Evolutionary conservation across 1,140 invertebrate genomes (phyloP).

Genomic region (Scylla paramamosain): DNA sequence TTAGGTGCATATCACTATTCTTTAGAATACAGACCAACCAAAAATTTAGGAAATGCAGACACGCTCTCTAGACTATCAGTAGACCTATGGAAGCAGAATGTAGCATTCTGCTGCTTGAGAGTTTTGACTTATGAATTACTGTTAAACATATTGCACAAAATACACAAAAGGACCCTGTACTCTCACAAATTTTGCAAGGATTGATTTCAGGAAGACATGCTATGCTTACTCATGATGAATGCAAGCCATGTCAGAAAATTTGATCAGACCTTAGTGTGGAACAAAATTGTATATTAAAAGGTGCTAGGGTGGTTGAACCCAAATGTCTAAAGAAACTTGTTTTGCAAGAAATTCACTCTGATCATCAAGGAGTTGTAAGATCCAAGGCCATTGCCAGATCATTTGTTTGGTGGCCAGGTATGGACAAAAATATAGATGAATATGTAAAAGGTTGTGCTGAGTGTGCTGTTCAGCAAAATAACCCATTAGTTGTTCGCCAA

Average conservation of each 20-base stretch:
- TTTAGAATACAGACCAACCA: conserved; percentile 36
- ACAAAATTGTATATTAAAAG: no score
- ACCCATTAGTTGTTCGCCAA: not conserved
- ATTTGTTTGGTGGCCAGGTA: conserved; percentile 46
- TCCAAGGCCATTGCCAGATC: conserved; percentile 16
- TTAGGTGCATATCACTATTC: conserved; percentile 32
- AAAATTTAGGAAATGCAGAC: not conserved
- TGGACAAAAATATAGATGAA: conserved; percentile 49
- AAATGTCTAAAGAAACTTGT: not conserved
- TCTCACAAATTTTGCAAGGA: not conserved
- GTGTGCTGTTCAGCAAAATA: not conserved
- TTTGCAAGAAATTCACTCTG: conserved; percentile 25
- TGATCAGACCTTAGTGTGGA: no score
- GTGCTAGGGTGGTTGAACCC: conserved; percentile 36
- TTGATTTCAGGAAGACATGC: not conserved
- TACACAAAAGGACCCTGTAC: not conserved
- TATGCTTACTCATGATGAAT: no score
- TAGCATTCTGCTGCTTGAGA: not conserved
- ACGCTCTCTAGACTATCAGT: conserved; percentile 36
- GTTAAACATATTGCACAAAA: no score
- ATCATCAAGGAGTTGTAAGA: conserved; percentile 37
- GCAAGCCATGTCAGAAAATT: no score
- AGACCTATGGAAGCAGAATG: not conserved
- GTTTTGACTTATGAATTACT: not conserved
- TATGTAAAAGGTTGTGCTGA: not conserved